Evolutionary conservation across 2,113 vertebrate genomes (phyloP), one percentile per base, ranked within the genome.

Genomic region (Cochlearius cochlearius): DNA sequence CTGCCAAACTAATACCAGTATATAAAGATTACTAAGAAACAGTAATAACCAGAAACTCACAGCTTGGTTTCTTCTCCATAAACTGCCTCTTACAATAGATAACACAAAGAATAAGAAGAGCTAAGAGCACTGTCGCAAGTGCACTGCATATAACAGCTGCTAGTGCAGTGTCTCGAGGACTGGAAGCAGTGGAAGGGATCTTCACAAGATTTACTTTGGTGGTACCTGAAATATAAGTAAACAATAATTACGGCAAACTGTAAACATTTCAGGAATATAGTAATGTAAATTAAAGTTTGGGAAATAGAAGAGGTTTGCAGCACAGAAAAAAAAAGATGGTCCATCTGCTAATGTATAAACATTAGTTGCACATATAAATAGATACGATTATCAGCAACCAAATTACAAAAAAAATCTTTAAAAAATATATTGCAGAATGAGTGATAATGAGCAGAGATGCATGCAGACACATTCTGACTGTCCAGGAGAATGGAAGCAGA

Each of bases 31-130:
- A 60, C 11, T 34, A 76, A 68, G 39, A 63, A 88, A 95, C 18
- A 66, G 20, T 11, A 30, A 38, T 25, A 21, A 49, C 0, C 49
- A 34, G 27, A 83, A 76, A 98, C 99, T 99, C 94, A 99, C 99
- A 99, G 67, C 98, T 98, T 96, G 99, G 99, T 62, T 99, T 99
- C 96, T 99, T 99, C 97, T 99, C 99, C 98, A 99, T 98, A 77
- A 99, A 99, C 96, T 99, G 99, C 55, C 99, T 99, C 97, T 99
- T 99, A 94, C 99, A 99, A 86, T 99, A 99, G 97, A 99, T 99
- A 94, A 99, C 97, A 13, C 99, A 99, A n/a, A 99, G 98, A 88
- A 99, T 98, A 53, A 99, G 98, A 62, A 99, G 99, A 59, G 99
- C 99, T 74, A 99, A 98, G 78, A 99, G 98, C 52, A 99, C 99